Base-by-base conservation (phyloP, 2,888 invertebrate species). In the Fragum sueziense region DNA sequence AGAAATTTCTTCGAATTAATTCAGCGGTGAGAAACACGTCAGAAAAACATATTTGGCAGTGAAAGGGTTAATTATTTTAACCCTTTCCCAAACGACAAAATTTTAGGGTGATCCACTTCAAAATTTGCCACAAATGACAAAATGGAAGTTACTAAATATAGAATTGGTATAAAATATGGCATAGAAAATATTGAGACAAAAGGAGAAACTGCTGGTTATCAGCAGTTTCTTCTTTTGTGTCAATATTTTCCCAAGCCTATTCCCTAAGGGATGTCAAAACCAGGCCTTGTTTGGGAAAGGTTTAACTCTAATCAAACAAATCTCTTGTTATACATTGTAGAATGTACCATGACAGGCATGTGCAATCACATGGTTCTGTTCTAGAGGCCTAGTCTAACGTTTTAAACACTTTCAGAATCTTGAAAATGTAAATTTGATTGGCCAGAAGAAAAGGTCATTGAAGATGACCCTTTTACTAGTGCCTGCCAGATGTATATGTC, bases 211-310 rank as follows among this genome's bases (percentile, higher is more conserved):
- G 54, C 54, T 54, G 20, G n/a, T 54, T 22, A 54, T 2, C 20
- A 54, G 54, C 22, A 54, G 11, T 54, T 54, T 54, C 54, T 54
- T 25, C 54, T 54, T 54, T 54, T 54, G 1, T 22, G n/a, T n/a
- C 54, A 54, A n/a, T 54, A 25, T 54, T 54, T 54, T 54, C 54
- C 22, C 37, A n/a, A n/a, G n/a, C n/a, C n/a, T n/a, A n/a, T n/a
- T n/a, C n/a, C n/a, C n/a, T n/a, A n/a, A n/a, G n/a, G n/a, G n/a
- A n/a, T n/a, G n/a, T n/a, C n/a, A n/a, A n/a, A n/a, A n/a, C n/a
- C n/a, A n/a, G n/a, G n/a, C n/a, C n/a, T n/a, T n/a, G n/a, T n/a
- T n/a, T n/a, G n/a, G n/a, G n/a, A n/a, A n/a, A n/a, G n/a, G n/a
- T n/a, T n/a, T n/a, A 47, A 2, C 47, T n/a, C n/a, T 47, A 2